Base-by-base conservation (phyloP, 2,888 invertebrate genomes). In the Trichopoda pennipes region DNA sequence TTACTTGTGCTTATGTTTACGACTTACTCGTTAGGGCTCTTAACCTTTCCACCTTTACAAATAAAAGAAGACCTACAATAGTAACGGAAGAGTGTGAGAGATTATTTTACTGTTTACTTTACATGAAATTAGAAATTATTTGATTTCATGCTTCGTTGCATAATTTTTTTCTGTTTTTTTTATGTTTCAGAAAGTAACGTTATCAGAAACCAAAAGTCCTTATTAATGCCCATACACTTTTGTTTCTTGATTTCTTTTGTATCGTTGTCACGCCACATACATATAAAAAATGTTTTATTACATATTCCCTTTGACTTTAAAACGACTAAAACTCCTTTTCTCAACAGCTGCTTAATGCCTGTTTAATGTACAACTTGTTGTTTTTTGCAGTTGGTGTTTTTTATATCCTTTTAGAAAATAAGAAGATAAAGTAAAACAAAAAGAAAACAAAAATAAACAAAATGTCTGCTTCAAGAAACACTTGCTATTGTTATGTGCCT, bases 91-190 rank as follows among this genome's bases (percentile, higher is more conserved):
- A 35, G 17, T 53, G 38, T 56, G 56, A 14, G 6, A 42, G 70
- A 58, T 72, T 64, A 68, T 66, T 74, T 64, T 74, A 23, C 56
- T 66, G 64, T 58, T 81, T 63, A 51, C 35, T 69, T 35, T 56
- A 74, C 74, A 74, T 64, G 72, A 70, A 77, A 70, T 75, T 78
- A 75, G 60, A 74, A 75, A 60, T 79, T 72, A 75, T 78, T 75
- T 82, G 75, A 82, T 82, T 79, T 82, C 72, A 70, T 75, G 81
- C 74, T 70, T 81, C 53, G 60, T 42, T 78, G 78, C 56, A 64
- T 81, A 17, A 66, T 70, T 63, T 44, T 53, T 38, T 49, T 70
- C 28, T 61, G 53, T 38, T 69, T 60, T 55, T 61, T 56, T 21
- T 63, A 10, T 61, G n/a, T 14, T 44, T 44, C 60, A 38, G 3